Percentiles rank a stretch among this genome's conserved stretches.
These are phyloP conservation scores for Apis mellifera DNA, from an alignment of 1,140 invertebrate genomes.

Conservation along the genomic window DNA sequence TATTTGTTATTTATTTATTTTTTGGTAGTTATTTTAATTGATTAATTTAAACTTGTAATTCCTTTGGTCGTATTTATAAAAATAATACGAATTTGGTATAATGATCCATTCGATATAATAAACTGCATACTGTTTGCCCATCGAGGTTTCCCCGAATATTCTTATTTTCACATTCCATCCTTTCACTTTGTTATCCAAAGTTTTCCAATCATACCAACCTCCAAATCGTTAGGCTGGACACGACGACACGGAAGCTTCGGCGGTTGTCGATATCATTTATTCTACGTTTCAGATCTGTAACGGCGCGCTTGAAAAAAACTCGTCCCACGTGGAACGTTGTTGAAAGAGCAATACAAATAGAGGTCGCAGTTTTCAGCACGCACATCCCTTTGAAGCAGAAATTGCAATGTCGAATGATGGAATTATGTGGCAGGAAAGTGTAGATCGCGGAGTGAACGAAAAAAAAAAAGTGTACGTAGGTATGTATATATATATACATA, in stretches of 20 bases:
- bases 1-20: too few relatives aligned
- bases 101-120: too few relatives aligned
- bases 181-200: too few relatives aligned
- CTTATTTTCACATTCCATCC: too few relatives aligned
- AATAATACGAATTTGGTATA: too few relatives aligned
- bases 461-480: background rate
- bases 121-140: too few relatives aligned
- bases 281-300: constrained; percentile 20
- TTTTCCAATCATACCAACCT: background rate
- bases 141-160: too few relatives aligned
- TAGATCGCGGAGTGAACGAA: constrained; percentile 13
- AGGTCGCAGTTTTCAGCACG: constrained; percentile 30
- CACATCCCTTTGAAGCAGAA: constrained; percentile 37
- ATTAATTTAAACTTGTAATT: too few relatives aligned
- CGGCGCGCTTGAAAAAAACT: constrained; percentile 1
- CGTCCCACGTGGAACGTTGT: constrained; percentile 28
- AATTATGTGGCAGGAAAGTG: constrained; percentile 41
- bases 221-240: background rate
- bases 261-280: constrained; percentile 36
- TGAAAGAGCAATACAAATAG: constrained; percentile 51
- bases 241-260: background rate
- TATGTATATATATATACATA: background rate
- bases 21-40: too few relatives aligned
- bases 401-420: constrained; percentile 38
- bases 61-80: too few relatives aligned